Evolutionary conservation across 1,140 invertebrate genomes (phyloP), one percentile per base, ranked within the genome.

Genomic region (Hirudo medicinalis): DNA sequence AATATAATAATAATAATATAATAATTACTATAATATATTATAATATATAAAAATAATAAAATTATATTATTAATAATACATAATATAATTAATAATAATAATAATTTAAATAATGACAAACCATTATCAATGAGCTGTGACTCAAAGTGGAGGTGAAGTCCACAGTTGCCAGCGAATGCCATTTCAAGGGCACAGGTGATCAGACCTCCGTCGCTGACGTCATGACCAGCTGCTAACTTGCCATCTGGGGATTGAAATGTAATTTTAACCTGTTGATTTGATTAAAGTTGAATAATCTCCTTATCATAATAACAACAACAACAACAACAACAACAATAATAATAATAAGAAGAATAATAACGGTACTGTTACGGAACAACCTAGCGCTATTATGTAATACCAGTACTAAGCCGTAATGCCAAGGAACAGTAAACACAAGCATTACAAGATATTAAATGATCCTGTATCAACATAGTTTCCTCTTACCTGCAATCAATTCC

Each of bases 141-240:
- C 27, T 32, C 67, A 19, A 84, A 72, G 75, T 91, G 84, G 0
- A 93, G 78, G 54, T 91, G 84, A 0, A 94, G 77, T 8, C 92
- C 92, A 78, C 88, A 87, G 71, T 95, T 84, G 69, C 94, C 93
- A 74, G 87, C 93, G 79, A 98, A 94, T 43, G 89, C 89, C 94
- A 98, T 97, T 84, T 99, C 95, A 53, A 97, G 77, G 0, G 94
- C 77, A 78, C 90, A 92, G 0, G 89, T 91, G 43, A 97, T 84
- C 6, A 97, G 81, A 32, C 95, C 95, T 54, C 95, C 95, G 83
- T 98, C 95, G 80, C 93, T 97, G 0, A 98, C 85, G 82, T 99
- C 95, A 80, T 99, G 95, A 2, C 94, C 93, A n/a, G 94, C 86
- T 20, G 89, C 80, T 13, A 97, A 79, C 78, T 87, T 86, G 0